phyloP scores from a whole-genome alignment of 2,888 invertebrate genomes.

The Drosophila tanythrix region DNA sequence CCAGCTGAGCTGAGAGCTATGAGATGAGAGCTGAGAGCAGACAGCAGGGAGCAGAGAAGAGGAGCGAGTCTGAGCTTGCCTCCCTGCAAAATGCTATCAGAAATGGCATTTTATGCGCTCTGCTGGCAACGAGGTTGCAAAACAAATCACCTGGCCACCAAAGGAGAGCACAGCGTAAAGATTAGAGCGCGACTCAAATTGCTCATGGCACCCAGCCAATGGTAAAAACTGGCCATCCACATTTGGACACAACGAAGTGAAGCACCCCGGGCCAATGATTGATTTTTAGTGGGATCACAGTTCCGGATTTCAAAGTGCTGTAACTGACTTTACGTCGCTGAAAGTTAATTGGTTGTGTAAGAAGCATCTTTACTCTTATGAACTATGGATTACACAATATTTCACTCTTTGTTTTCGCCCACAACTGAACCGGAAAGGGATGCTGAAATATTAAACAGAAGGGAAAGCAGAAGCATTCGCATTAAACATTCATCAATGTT shows the following conservation, averaged over 20 bases:
- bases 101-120: slow-evolving; percentile 68
- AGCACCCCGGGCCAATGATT: slow-evolving; percentile 39
- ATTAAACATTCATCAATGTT: not conserved
- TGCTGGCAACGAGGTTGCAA: slow-evolving; percentile 43
- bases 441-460: not conserved
- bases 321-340: not conserved
- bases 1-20: slow-evolving; percentile 20
- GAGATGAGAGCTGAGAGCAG: not conserved
- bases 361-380: not conserved
- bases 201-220: slow-evolving; percentile 45
- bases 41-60: not conserved
- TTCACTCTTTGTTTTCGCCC: not conserved
- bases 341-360: slow-evolving; percentile 7
- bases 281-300: slow-evolving; percentile 45
- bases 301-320: slow-evolving; percentile 22
- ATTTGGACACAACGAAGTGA: slow-evolving; percentile 1
- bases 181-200: slow-evolving; percentile 66
- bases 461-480: not conserved
- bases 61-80: slow-evolving; percentile 10
- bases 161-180: slow-evolving; percentile 49
- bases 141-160: slow-evolving; percentile 67
- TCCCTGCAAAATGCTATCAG: slow-evolving; percentile 54
- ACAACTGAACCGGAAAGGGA: not conserved
- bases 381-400: not conserved
- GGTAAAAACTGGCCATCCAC: slow-evolving; percentile 13